Evolutionary conservation across 1,140 invertebrate genomes (phyloP).

Genomic region (Cotesia glomerata): DNA sequence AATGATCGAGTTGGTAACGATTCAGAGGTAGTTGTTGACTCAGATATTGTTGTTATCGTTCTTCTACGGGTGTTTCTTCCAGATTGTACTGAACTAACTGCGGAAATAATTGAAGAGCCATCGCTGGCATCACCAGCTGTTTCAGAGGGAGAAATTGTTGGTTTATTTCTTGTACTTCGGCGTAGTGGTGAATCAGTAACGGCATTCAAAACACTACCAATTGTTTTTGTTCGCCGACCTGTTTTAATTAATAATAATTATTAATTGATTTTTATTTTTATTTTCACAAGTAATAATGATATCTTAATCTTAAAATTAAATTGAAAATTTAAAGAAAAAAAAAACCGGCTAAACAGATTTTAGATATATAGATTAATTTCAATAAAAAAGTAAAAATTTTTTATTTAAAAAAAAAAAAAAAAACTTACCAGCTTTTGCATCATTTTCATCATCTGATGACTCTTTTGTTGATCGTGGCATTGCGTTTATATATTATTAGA

Average conservation of each 20-base stretch:
- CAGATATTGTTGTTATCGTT: conserved; percentile 27
- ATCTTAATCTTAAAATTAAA: too few species aligned
- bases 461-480: conserved; percentile 44
- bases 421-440: conserved; percentile 41
- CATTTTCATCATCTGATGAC: conserved; percentile 39
- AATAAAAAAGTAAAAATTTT: not conserved
- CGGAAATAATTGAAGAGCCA: too few species aligned
- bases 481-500: not conserved
- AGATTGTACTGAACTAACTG: not conserved
- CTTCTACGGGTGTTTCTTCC: conserved; percentile 28
- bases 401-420: conserved; percentile 30
- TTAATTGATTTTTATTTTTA: not conserved
- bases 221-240: conserved; percentile 32
- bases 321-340: too few species aligned
- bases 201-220: not conserved
- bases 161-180: conserved; percentile 41
- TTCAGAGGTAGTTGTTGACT: conserved; percentile 14
- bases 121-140: conserved; percentile 33
- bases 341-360: too few species aligned
- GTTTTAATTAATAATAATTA: not conserved
- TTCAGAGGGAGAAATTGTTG: conserved; percentile 38
- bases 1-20: conserved; percentile 13
- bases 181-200: conserved; percentile 41
- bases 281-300: too few species aligned
- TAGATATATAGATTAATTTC: not conserved